Conservation (phyloP, 1,140 invertebrate genomes). For the Saccostrea cuccullata region DNA sequence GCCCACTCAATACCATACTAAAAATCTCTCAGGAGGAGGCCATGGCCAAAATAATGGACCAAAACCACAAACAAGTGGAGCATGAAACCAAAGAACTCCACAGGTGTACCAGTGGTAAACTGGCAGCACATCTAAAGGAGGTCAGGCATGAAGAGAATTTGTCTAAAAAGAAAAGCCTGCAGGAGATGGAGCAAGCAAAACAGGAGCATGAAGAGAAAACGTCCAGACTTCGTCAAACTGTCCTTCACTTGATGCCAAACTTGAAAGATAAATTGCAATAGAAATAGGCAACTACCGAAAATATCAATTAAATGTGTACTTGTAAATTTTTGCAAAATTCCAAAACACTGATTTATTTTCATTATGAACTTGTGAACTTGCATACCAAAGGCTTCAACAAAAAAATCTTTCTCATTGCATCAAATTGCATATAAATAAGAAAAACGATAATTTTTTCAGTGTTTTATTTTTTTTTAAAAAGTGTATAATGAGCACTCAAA, state of each 20-base stretch:
- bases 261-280: neutral
- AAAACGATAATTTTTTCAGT: neutral
- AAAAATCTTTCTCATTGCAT: neutral
- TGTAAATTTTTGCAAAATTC: too few relatives aligned
- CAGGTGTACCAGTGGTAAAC: constrained; percentile 36
- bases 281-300: too few relatives aligned
- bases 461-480: neutral
- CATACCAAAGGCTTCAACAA: neutral
- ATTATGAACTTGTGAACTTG: neutral
- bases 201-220: constrained; percentile 18
- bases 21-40: constrained; percentile 60
- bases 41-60: constrained; percentile 50
- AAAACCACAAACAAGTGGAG: constrained; percentile 7
- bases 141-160: neutral
- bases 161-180: constrained; percentile 19
- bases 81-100: constrained; percentile 47
- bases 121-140: constrained; percentile 16
- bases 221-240: constrained; percentile 11
- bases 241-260: constrained; percentile 39
- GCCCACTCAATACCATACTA: constrained; percentile 53
- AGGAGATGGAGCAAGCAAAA: constrained; percentile 8
- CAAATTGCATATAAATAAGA: neutral
- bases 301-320: too few relatives aligned
- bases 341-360: too few relatives aligned
- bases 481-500: neutral